Base-by-base conservation (phyloP, 2,113 vertebrate genomes). In the Onychorhynchus coronatus region DNA sequence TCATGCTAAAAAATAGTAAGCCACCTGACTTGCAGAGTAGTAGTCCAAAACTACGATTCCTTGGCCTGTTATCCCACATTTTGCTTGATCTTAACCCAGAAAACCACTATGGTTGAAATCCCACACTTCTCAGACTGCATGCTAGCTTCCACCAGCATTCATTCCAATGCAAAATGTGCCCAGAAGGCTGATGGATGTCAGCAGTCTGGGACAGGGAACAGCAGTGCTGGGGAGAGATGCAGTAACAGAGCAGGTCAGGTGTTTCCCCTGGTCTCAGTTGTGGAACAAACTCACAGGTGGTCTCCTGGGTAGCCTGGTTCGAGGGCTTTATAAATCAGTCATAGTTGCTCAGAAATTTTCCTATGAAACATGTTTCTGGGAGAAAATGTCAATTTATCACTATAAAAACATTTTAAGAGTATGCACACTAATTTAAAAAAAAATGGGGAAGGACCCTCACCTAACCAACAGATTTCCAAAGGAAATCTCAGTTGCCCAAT, bases 281-380 rank as follows among this genome's bases (percentile, higher is more conserved):
- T 67, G 65, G 39, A 52, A 95, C 14, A 86, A 90, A 91, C 44
- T 67, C 65, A 59, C 30, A 61, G 30, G 44, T 24, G 22, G 42
- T 90, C 82, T 90, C 72, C 22, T 86, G 83, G 67, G 85, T 41
- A 89, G 72, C 47, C 50, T 71, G 39, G 33, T 71, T 73, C 80
- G 88, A 96, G 75, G 24, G 72, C 56, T 92, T 93, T 93, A 96
- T 91, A 88, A 93, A 94, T 96, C 75, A 92, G 23, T 33, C 52
- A 63, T 78, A 73, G 39, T 52, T 87, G 33, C 52, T 79, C 70
- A 72, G 76, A 95, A 85, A 65, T 88, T 89, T 87, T 89, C 81
- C 71, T 0, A 2, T 85, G 70, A 93, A 96, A 91, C 74, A 82
- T 49, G 33, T 62, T 89, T 91, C 71, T 56, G 66, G 35, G 41